Conservation (phyloP, 2,888 invertebrate species). For the Ichneumoninae sp. region DNA sequence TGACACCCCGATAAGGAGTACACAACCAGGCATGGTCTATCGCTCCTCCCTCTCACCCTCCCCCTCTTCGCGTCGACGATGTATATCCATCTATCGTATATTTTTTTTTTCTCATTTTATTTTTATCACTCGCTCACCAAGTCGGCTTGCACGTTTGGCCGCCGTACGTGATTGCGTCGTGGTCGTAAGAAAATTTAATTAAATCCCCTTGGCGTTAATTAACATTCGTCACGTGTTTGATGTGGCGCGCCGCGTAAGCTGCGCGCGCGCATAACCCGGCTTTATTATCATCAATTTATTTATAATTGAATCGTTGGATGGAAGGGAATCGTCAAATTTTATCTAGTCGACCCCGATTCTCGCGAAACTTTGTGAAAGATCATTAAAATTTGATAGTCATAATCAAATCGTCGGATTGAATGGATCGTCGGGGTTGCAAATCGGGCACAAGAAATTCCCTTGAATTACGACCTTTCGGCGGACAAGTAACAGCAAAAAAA, state of each 20-base stretch:
- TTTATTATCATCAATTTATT: not conserved
- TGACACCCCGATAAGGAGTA: constrained; percentile 67
- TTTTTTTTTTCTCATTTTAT: constrained; percentile 35
- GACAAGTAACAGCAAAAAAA: no score
- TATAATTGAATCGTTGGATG: not conserved
- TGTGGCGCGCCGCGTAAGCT: constrained; percentile 34
- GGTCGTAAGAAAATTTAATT: constrained; percentile 67
- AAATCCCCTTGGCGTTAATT: constrained; percentile 68
- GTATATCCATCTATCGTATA: constrained; percentile 31
- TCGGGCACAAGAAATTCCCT: no score
- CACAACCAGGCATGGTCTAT: constrained; percentile 21
- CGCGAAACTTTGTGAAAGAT: not conserved
- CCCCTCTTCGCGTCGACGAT: constrained; percentile 5
- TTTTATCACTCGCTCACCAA: constrained; percentile 45
- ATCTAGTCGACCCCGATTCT: not conserved
- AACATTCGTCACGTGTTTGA: constrained; percentile 68
- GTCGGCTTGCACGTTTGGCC: constrained; percentile 40
- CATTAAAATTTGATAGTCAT: not conserved
- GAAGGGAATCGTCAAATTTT: not conserved
- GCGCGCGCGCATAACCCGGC: not conserved
- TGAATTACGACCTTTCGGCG: no score
- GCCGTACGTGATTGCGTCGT: constrained; percentile 60
- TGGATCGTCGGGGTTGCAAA: no score
- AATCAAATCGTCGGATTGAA: not conserved
- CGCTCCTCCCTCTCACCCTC: not conserved